These are phyloP conservation scores for Pomatorhinus ruficollis DNA, from an alignment of 2,113 vertebrate species.

Conservation along the genomic window DNA sequence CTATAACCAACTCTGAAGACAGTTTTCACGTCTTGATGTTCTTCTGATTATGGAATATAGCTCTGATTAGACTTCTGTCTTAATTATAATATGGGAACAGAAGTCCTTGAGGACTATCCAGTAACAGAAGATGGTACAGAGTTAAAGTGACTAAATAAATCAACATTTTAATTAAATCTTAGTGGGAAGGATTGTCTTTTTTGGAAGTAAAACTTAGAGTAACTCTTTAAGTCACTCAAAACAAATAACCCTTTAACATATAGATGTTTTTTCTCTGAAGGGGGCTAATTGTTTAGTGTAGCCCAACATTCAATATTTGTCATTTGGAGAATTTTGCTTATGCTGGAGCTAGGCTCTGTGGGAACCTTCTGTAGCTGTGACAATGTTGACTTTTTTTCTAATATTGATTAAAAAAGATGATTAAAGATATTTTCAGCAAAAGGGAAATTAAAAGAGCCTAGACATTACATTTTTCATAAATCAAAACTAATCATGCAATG, in stretches of 20 bases:
- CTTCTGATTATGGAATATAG: not conserved
- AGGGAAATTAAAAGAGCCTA: constrained; percentile 4
- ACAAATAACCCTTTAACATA: not conserved
- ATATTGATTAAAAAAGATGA: constrained; percentile 15
- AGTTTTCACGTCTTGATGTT: not conserved
- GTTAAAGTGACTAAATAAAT: not conserved
- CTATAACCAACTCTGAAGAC: not conserved
- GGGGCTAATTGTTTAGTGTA: not conserved
- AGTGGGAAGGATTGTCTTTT: not conserved
- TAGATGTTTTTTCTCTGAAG: not conserved
- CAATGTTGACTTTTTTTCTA: not conserved
- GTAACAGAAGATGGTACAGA: not conserved
- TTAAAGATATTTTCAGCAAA: constrained; percentile 21
- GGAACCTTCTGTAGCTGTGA: not conserved
- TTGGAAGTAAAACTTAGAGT: not conserved
- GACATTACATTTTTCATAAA: constrained; percentile 3
- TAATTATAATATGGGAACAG: not conserved
- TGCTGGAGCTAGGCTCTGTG: not conserved
- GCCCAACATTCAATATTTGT: not conserved
- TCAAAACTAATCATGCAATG: constrained; percentile 16
- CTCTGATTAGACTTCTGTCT: not conserved
- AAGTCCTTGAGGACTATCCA: not conserved
- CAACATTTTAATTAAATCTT: not conserved
- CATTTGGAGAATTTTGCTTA: not conserved
- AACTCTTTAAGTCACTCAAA: not conserved